phyloP scores from a whole-genome alignment of 2,797 vertebrate species.

The Paramormyrops hopkinsi region DNA sequence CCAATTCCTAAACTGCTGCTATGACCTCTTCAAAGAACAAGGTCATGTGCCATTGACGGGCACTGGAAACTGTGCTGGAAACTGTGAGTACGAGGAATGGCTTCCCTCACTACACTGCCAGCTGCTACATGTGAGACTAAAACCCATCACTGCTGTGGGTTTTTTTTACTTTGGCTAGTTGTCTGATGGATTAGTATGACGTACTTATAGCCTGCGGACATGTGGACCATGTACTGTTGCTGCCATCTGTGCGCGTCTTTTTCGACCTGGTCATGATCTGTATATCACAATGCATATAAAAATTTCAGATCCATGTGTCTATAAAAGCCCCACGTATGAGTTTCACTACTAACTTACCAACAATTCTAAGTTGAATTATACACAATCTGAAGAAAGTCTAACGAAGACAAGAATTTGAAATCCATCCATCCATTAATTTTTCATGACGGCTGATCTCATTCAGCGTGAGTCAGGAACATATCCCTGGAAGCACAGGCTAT shows the following conservation, averaged over 20 bases:
- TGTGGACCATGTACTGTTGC: background rate
- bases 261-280: background rate
- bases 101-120: background rate
- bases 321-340: background rate
- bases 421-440: background rate
- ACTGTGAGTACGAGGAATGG: background rate
- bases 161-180: background rate
- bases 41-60: background rate
- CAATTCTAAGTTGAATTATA: background rate
- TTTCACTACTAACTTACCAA: background rate
- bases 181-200: background rate
- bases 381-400: background rate
- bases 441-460: background rate
- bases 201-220: background rate
- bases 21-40: background rate
- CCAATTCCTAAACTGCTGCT: background rate
- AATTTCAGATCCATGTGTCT: background rate
- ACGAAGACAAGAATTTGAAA: background rate
- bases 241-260: background rate
- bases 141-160: background rate
- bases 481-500: background rate
- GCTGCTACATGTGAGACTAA: background rate
- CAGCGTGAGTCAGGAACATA: background rate
- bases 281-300: background rate
- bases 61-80: background rate